Conservation (phyloP, 2,797 vertebrate genomes). For the Halcyon leucocephala region DNA sequence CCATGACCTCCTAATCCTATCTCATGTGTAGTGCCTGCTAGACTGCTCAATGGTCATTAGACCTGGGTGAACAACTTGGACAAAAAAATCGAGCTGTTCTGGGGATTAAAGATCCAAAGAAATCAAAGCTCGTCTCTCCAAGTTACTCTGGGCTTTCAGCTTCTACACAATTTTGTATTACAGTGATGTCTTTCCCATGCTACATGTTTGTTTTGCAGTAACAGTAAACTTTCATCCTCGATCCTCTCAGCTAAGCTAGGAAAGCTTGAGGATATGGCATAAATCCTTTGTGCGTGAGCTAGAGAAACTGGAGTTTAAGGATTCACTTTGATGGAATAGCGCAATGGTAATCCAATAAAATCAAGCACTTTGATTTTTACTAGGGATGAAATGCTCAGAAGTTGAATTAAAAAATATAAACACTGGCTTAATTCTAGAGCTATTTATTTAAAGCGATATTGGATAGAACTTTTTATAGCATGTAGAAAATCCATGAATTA, state of each 20-base stretch:
- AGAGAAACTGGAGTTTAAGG: background rate
- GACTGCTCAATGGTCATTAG: constrained; percentile 71
- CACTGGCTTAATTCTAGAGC: background rate
- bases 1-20: constrained; percentile 77
- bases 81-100: constrained; percentile 25
- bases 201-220: background rate
- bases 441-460: background rate
- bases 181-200: background rate
- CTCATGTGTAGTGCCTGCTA: constrained; percentile 64
- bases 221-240: background rate
- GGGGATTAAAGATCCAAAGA: constrained; percentile 54
- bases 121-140: background rate
- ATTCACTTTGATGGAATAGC: background rate
- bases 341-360: constrained; percentile 11
- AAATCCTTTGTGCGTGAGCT: background rate
- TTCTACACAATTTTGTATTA: background rate
- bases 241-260: background rate
- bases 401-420: background rate
- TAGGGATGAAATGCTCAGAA: background rate
- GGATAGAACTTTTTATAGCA: background rate
- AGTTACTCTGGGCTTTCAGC: background rate
- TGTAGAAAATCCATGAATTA: background rate
- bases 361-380: background rate
- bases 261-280: background rate
- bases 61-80: constrained; percentile 64